phyloP scores from a whole-genome alignment of 1,140 invertebrate species.

The Brachionus plicatilis region DNA sequence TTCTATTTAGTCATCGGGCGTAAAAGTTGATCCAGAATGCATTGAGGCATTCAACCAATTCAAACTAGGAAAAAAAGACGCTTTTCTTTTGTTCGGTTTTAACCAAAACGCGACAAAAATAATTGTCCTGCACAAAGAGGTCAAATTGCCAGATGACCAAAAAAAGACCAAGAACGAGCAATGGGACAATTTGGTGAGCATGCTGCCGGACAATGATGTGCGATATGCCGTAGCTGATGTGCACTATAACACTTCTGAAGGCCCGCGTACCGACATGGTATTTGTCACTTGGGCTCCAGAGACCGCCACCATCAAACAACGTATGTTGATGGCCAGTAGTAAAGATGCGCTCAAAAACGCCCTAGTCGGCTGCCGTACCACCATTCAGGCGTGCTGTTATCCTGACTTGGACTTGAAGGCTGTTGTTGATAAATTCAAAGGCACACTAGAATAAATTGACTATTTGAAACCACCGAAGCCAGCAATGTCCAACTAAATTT shows the following conservation, averaged over 20 bases:
- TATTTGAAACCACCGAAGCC: not conserved
- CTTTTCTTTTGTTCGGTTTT: constrained; percentile 40
- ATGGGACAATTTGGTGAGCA: constrained; percentile 36
- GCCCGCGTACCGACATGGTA: constrained; percentile 32
- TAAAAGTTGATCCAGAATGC: constrained; percentile 39
- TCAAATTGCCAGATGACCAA: not conserved
- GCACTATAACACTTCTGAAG: constrained; percentile 35
- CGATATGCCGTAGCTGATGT: constrained; percentile 40
- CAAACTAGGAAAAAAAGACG: constrained; percentile 37
- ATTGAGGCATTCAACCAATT: constrained; percentile 39
- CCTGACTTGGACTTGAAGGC: constrained; percentile 46
- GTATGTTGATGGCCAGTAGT: constrained; percentile 96
- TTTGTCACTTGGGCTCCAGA: constrained; percentile 68
- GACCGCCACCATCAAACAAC: constrained; percentile 93
- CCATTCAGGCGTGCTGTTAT: constrained; percentile 69
- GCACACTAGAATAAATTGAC: constrained; percentile 16
- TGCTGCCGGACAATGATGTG: constrained; percentile 38
- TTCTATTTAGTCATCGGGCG: constrained; percentile 35
- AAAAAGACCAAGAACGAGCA: not conserved
- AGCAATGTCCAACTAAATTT: not conserved
- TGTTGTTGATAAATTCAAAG: constrained; percentile 41
- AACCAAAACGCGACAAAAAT: constrained; percentile 10
- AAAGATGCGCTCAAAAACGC: constrained; percentile 92
- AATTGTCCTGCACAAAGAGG: constrained; percentile 11
- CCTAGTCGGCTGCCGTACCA: constrained; percentile 88